phyloP scores from a whole-genome alignment of 2,888 invertebrate species.

The Pardosa pseudoannulata region DNA sequence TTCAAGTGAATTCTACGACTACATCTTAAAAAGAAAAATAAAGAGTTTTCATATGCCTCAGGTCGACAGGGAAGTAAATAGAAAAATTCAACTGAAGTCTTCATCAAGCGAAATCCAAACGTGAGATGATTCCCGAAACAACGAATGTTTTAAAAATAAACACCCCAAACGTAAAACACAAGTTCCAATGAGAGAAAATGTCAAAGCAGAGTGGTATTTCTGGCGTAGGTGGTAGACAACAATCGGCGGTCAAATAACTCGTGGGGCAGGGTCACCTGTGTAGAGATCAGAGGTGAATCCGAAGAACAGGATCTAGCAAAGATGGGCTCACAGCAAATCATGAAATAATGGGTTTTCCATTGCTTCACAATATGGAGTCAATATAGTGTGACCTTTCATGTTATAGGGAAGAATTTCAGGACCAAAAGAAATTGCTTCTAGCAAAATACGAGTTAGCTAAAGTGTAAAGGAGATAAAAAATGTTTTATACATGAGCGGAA shows the following conservation, averaged over 20 bases:
- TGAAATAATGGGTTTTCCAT: constrained; percentile 42
- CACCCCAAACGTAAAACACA: not conserved
- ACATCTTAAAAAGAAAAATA: too few relatives aligned
- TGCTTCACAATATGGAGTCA: constrained; percentile 31
- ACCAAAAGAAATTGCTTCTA: not conserved
- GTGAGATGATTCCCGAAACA: not conserved
- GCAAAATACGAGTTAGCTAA: not conserved
- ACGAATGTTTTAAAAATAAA: not conserved
- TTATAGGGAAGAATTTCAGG: constrained; percentile 29
- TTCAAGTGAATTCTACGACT: too few relatives aligned
- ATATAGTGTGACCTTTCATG: constrained; percentile 29
- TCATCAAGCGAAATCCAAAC: too few relatives aligned
- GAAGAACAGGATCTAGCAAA: constrained; percentile 47
- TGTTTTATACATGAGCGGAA: not conserved
- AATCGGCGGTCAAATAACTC: constrained; percentile 64
- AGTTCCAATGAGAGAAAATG: constrained; percentile 18
- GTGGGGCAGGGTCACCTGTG: constrained; percentile 47
- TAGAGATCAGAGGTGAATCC: constrained; percentile 45
- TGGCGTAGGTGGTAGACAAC: constrained; percentile 52
- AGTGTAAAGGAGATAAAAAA: not conserved
- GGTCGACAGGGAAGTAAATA: too few relatives aligned
- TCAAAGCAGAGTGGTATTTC: constrained; percentile 42
- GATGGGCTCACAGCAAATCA: constrained; percentile 34
- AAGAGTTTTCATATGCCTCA: too few relatives aligned
- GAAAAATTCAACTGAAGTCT: too few relatives aligned